Percentiles rank a stretch among this genome's conserved stretches.
Evolutionary conservation across 2,797 vertebrate genomes (phyloP).

Genomic region (Sarcophilus harrisii): DNA sequence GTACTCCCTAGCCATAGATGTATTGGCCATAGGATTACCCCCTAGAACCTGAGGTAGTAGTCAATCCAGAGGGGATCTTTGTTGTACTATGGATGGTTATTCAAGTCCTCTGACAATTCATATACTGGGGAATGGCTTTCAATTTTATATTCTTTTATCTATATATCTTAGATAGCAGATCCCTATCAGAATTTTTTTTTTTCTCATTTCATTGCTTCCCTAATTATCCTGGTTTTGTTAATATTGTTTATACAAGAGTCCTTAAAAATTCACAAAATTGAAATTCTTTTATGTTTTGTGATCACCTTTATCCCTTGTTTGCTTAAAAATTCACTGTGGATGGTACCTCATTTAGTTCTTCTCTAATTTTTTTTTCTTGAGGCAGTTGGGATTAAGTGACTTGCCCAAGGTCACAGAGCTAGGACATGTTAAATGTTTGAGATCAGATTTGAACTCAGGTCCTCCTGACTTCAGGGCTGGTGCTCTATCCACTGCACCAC

Average conservation of each 20-base stretch:
- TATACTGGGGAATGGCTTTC: not conserved
- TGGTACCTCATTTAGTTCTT: not conserved
- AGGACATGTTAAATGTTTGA: too few species aligned
- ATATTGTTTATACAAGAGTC: not conserved
- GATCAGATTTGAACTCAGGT: too few species aligned
- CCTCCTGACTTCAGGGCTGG: too few species aligned
- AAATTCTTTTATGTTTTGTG: not conserved
- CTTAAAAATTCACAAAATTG: not conserved
- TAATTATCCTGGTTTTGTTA: not conserved
- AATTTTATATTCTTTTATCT: not conserved
- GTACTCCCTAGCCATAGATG: not conserved
- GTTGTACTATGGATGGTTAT: not conserved
- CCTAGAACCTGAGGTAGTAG: not conserved
- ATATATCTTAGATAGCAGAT: not conserved
- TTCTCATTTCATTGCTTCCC: not conserved
- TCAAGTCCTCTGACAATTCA: not conserved
- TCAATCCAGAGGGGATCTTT: too few species aligned
- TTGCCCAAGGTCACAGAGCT: too few species aligned
- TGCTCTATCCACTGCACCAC: too few species aligned
- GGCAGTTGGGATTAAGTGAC: too few species aligned
- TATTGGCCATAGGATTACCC: not conserved
- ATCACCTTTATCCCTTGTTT: not conserved
- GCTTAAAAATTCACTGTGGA: not conserved
- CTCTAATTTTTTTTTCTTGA: too few species aligned
- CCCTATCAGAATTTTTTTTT: not conserved